A percentile compares a stretch with the other conserved stretches of the same genome.
These are phyloP conservation scores for Brachionus angularis DNA, from an alignment of 1,140 invertebrate species.

Conservation along the genomic window DNA sequence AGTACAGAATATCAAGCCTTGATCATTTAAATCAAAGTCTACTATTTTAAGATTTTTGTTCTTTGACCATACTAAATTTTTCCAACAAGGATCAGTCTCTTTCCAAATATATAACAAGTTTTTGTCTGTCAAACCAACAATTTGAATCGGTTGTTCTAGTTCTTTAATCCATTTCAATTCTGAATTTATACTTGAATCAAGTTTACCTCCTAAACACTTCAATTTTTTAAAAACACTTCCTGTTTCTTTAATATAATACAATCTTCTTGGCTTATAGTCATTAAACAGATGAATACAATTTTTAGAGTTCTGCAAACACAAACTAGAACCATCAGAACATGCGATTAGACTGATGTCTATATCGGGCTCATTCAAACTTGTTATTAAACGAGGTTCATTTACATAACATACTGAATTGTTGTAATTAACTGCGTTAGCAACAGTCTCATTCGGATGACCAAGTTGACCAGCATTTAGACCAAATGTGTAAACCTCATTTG, in stretches of 20 bases:
- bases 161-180: constrained; percentile 16
- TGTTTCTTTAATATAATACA: constrained; percentile 29
- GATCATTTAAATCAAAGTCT: constrained; percentile 33
- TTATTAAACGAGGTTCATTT: constrained; percentile 52
- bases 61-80: constrained; percentile 7
- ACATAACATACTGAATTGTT: constrained; percentile 14
- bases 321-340: constrained; percentile 67
- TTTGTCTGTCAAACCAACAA: constrained; percentile 27
- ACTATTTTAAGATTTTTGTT: constrained; percentile 25
- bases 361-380: constrained; percentile 55
- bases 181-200: neutral
- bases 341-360: constrained; percentile 59
- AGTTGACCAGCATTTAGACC: constrained; percentile 72
- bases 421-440: neutral
- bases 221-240: neutral
- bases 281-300: constrained; percentile 69
- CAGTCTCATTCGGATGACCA: constrained; percentile 53
- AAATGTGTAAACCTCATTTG: constrained; percentile 63
- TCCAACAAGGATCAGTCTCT: constrained; percentile 15
- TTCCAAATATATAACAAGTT: constrained; percentile 23
- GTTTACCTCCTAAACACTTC: constrained; percentile 1
- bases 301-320: constrained; percentile 62
- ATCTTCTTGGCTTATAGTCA: constrained; percentile 64
- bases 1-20: constrained; percentile 15
- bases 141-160: neutral